A percentile compares a stretch with the other conserved stretches of the same genome.
phyloP scores from a whole-genome alignment of 2,797 vertebrate genomes.

The Microctenopoma lineatum region DNA sequence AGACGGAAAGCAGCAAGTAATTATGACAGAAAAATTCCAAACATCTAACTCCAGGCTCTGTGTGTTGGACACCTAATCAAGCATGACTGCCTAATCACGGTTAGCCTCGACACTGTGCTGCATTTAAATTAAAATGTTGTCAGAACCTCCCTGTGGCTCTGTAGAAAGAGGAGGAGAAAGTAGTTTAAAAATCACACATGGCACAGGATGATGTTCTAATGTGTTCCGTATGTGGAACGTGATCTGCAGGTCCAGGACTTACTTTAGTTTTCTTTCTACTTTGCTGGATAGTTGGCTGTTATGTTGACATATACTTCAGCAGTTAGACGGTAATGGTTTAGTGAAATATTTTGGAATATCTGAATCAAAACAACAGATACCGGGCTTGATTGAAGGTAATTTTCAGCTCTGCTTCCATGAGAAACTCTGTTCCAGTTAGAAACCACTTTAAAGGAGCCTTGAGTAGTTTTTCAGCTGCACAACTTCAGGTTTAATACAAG shows the following conservation, averaged over 20 bases:
- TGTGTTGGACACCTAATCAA: constrained; percentile 1
- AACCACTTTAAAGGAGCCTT: background rate
- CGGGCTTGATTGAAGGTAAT: background rate
- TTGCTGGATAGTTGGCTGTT: constrained; percentile 22
- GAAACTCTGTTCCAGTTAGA: constrained; percentile 10
- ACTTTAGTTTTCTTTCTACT: constrained; percentile 67
- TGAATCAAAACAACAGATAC: background rate
- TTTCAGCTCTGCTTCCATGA: background rate
- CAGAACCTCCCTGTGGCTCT: constrained; percentile 11
- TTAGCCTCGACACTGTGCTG: background rate
- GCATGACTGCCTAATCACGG: background rate
- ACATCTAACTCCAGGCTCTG: background rate
- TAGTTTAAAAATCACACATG: constrained; percentile 50
- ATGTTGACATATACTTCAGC: constrained; percentile 10
- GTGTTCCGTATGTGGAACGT: constrained; percentile 85
- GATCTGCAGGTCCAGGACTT: constrained; percentile 57
- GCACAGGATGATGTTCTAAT: constrained; percentile 68
- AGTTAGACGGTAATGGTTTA: constrained; percentile 4
- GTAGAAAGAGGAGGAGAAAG: constrained; percentile 25
- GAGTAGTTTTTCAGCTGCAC: background rate
- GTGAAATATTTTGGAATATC: background rate
- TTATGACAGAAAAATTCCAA: background rate
- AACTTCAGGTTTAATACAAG: constrained; percentile 60
- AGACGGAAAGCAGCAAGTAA: no score
- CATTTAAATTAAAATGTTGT: constrained; percentile 13